Base-by-base conservation (phyloP, 37 sponge, comb jelly and placozoan genomes). In the Ianthella basta region DNA sequence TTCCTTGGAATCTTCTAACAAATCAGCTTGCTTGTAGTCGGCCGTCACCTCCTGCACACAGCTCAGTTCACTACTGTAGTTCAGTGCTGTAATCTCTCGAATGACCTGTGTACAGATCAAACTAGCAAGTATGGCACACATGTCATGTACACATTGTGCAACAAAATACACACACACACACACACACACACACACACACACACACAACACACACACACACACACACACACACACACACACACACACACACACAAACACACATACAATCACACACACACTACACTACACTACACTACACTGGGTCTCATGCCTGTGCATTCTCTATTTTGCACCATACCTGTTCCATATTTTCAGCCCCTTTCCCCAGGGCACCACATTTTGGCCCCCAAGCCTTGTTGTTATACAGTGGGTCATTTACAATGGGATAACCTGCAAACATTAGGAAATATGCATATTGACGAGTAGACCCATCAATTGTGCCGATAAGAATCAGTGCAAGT, bases 381-480 rank as follows among this genome's bases (percentile, higher is more conserved):
- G 63, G 63, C 20, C 85, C 84, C 97, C 97, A 97, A 19, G 93
- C 93, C 20, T 68, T 83, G 64, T 93, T 90, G 69, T 93, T 91
- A 66, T 97, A 97, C 41, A 97, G 50, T 0, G 98, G 98, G 82
- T 97, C 98, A 75, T 93, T 93, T 41, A 95, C 74, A 60, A 97
- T 95, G 25, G 98, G 98, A 56, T 88, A 69, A 18, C 97, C 97
- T 95, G 81, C 21, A 81, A 0, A 41, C 35, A 72, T 53, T 23
- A 56, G 20, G 19, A 55, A 24, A n/a, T 53, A 56, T 57, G n/a
- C 19, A 29, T 53, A 18, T 27, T 4, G 15, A 27, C 6, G 54
- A 41, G 19, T 38, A 80, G 72, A 44, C 20, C 32, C 38, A 15
- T 61, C 15, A 68, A 44, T 44, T 32, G 35, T 1, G 15, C 32